Evolutionary conservation across 2,797 vertebrate genomes (phyloP).

Genomic region (Pangasius larnaudii): DNA sequence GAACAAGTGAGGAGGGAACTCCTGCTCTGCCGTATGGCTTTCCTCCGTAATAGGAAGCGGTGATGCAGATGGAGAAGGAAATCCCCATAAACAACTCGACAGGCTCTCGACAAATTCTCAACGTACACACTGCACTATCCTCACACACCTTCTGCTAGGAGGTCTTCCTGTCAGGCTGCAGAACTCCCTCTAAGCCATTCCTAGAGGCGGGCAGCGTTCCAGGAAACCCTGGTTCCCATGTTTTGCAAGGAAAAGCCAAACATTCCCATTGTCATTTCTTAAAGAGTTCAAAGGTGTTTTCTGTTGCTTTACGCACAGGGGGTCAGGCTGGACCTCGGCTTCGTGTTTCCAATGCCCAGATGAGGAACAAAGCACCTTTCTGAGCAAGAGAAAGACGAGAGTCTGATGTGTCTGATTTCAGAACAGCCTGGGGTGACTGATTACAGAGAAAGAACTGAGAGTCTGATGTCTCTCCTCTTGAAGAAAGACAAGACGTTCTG

Average conservation of each 20-base stretch:
- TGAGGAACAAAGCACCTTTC: conserved; percentile 56
- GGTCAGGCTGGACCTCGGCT: conserved; percentile 59
- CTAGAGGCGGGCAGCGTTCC: conserved; percentile 66
- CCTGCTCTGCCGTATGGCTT: conserved; percentile 45
- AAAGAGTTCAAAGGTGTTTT: conserved; percentile 67
- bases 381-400: conserved; percentile 28
- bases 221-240: conserved; percentile 74
- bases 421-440: background rate
- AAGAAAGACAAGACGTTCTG: background rate
- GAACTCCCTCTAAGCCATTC: conserved; percentile 67
- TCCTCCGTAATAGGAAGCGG: conserved; percentile 55
- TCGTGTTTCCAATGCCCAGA: conserved; percentile 62
- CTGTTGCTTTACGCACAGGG: conserved; percentile 64
- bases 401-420: conserved; percentile 10
- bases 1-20: conserved; percentile 68
- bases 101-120: conserved; percentile 24
- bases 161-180: conserved; percentile 47
- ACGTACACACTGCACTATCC: conserved; percentile 56
- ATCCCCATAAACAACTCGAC: conserved; percentile 63
- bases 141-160: conserved; percentile 35
- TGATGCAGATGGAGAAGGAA: conserved; percentile 67
- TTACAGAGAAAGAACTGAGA: background rate
- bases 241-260: conserved; percentile 64
- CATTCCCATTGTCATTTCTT: conserved; percentile 68
- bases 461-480: background rate